phyloP scores from a whole-genome alignment of 2,888 invertebrate genomes.

The Callyntrura sp. region DNA sequence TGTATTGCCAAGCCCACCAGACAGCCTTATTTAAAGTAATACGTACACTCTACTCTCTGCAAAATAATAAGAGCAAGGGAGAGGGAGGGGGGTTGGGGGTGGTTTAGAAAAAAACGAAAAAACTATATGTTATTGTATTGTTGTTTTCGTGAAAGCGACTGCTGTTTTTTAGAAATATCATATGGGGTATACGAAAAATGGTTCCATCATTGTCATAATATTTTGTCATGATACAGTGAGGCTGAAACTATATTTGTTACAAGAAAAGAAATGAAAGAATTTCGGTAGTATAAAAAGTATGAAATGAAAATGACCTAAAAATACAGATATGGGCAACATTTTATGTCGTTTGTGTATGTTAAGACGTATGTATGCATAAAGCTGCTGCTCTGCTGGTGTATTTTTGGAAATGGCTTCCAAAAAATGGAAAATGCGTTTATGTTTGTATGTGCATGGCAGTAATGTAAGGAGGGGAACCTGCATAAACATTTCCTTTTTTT shows the following conservation, averaged over 20 bases:
- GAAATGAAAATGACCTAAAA: neutral
- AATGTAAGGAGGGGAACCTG: neutral
- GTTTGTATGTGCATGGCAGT: no score
- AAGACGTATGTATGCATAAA: neutral
- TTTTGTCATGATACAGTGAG: neutral
- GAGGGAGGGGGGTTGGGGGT: neutral
- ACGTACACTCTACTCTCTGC: neutral
- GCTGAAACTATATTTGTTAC: neutral
- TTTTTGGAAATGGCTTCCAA: neutral
- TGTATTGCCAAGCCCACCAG: neutral
- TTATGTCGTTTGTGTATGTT: constrained; percentile 3
- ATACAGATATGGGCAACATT: neutral
- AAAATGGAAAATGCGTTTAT: neutral
- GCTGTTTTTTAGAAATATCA: neutral
- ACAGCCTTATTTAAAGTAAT: constrained; percentile 8
- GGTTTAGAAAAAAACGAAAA: neutral
- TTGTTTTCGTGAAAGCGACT: neutral
- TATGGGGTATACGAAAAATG: neutral
- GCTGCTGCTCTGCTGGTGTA: no score
- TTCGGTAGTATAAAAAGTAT: neutral
- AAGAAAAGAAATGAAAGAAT: neutral
- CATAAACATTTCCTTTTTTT: neutral
- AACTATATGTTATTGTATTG: neutral
- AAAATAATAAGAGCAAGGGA: neutral
- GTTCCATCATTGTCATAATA: constrained; percentile 3